Evolutionary conservation across 2,888 invertebrate genomes (phyloP), one percentile per base, ranked within the genome.

Genomic region (Caenorhabditis sp.): DNA sequence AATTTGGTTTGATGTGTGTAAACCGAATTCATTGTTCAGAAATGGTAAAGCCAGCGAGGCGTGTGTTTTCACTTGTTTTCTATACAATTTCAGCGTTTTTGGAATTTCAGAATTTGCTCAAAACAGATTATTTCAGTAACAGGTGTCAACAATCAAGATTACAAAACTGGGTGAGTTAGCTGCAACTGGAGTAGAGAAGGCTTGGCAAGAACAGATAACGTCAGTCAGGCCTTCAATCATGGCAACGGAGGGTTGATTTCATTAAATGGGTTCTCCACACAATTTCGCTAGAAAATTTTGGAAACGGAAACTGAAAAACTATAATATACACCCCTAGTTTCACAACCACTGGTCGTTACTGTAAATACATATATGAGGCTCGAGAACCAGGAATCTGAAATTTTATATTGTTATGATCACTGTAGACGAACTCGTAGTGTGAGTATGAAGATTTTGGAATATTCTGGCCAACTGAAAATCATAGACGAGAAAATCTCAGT

Each of bases 1-100:
- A 79, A 70, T 64, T 77, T 38, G 38, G 54, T 61, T 54, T 66
- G 63, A 44, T 63, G 75, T 61, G 54, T 59, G 63, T 64, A 70
- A 70, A 64, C 70, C 61, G 35, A 77, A 61, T 49, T 59, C 76
- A 59, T 76, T 61, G 47, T 49, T 59, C 49, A n/a, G 22, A 51
- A 68, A 59, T 47, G 47, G 19, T 47, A 19, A 19, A 47, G 41
- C 31, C 41, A 70, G 56, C 58, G 44, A 44, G 58, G 47, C 58
- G 44, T 56, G 44, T 58, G 56, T 56, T 38, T 35, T 38, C 51
- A 38, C 28, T 24, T 59, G 44, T 64, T 44, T 64, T 66, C 61
- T 31, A 47, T 44, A 47, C 8, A 47, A 41, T 63, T 63, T 41
- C 61, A 63, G 63, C 24, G n/a, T 41, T 38, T 63, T 63, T 6